A percentile compares a stretch with the other conserved stretches of the same genome.
Evolutionary conservation across 30 jellyfish, hydroid and myxozoan species (phyloP).

Genomic region (Turritopsis dohrnii): DNA sequence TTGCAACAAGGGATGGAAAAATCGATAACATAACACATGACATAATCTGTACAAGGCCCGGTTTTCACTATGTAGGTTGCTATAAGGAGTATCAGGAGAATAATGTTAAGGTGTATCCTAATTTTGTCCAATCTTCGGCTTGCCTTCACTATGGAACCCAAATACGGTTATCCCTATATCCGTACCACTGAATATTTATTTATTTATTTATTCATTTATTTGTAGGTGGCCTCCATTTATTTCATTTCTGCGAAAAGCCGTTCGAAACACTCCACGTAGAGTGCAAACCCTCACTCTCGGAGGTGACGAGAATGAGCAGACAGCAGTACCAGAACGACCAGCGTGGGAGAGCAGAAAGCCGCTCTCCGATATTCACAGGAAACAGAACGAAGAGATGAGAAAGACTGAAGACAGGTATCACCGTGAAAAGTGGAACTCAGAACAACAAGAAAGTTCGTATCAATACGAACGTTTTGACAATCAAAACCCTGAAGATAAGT

Average conservation of each 20-base stretch:
- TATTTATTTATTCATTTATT: no score
- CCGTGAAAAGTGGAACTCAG: background rate
- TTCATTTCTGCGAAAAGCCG: slow-evolving; percentile 21
- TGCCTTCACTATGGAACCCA: no score
- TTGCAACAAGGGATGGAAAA: no score
- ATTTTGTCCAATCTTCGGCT: no score
- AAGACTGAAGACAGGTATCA: background rate
- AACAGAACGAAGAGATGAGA: background rate
- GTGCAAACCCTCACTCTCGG: background rate
- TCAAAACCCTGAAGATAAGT: background rate
- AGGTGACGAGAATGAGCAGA: background rate
- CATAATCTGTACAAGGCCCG: no score
- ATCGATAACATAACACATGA: no score
- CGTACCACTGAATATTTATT: no score
- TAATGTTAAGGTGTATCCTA: no score
- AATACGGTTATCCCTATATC: background rate
- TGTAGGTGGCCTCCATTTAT: slow-evolving; percentile 31
- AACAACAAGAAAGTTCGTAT: background rate
- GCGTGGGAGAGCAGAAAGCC: slow-evolving; percentile 17
- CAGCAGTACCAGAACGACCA: slow-evolving; percentile 18
- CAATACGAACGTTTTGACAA: background rate
- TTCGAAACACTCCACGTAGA: slow-evolving; percentile 28
- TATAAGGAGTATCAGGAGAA: no score
- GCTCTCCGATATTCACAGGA: background rate
- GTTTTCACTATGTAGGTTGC: no score